phyloP scores from a whole-genome alignment of 35 echinoderm and acorn worm species.

The Apostichopus californicus region DNA sequence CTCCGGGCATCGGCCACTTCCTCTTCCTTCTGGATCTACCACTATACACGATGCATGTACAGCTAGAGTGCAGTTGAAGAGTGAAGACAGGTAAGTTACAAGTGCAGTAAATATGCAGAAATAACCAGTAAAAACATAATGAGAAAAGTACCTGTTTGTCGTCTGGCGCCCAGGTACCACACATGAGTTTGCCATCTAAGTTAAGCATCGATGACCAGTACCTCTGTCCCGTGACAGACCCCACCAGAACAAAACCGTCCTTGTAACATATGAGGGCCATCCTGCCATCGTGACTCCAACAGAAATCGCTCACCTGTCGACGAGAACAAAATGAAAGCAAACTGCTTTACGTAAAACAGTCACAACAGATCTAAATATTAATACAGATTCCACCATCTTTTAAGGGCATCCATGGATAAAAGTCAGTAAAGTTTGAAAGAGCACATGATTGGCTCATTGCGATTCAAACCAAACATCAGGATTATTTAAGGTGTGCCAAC shows the following conservation, averaged over 20 bases:
- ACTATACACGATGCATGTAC: too few species aligned
- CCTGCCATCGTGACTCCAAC: constrained; percentile 96
- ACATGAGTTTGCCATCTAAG: constrained; percentile 86
- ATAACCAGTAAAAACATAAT: too few species aligned
- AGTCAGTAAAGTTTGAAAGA: too few species aligned
- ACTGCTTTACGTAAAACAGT: too few species aligned
- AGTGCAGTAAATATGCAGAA: not conserved
- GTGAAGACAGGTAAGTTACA: not conserved
- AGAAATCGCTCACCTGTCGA: constrained; percentile 91
- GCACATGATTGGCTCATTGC: too few species aligned
- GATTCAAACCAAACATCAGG: too few species aligned
- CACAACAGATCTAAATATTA: too few species aligned
- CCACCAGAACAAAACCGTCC: constrained; percentile 97
- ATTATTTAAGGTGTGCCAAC: too few species aligned
- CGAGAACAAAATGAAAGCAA: not conserved
- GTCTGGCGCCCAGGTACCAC: constrained; percentile 96
- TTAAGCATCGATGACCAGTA: constrained; percentile 99
- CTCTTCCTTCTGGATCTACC: too few species aligned
- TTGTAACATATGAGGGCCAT: constrained; percentile 98
- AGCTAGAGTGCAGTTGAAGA: not conserved
- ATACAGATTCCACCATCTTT: too few species aligned
- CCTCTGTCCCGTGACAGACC: constrained; percentile 94
- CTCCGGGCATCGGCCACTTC: too few species aligned
- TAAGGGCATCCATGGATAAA: too few species aligned
- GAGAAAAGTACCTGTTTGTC: constrained; percentile 88